Evolutionary conservation across 2,113 vertebrate genomes (phyloP).

Genomic region (Uropsilus gracilis): DNA sequence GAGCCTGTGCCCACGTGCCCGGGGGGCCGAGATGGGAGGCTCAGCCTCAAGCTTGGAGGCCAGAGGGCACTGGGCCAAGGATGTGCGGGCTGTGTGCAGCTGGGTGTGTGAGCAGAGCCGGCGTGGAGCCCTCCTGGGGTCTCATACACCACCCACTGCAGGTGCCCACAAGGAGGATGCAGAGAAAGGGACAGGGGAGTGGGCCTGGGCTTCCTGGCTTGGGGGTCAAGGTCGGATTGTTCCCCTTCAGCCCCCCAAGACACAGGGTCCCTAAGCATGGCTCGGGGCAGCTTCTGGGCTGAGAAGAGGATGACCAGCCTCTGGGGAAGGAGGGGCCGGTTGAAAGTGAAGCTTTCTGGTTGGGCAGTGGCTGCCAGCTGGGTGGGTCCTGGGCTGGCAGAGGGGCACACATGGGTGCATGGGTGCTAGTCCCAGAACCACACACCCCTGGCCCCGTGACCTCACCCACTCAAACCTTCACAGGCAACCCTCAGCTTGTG

Average conservation of each 20-base stretch:
- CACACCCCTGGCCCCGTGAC: not conserved
- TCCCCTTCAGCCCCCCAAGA: not conserved
- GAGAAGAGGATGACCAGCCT: not conserved
- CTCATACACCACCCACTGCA: not conserved
- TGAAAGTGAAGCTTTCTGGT: not conserved
- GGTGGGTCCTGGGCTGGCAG: not conserved
- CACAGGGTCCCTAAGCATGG: not conserved
- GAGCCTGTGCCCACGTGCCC: rapidly evolving
- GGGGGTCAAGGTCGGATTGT: rapidly evolving
- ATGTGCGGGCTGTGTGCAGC: rapidly evolving
- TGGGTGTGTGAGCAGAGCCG: not conserved
- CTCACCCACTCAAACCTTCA: rapidly evolving
- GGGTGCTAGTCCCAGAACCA: too few species aligned
- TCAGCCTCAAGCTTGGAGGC: not conserved
- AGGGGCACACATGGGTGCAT: rapidly evolving
- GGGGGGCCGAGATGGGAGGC: not conserved
- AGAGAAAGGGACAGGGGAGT: not conserved
- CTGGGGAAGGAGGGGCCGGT: not conserved
- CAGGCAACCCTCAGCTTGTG: rapidly evolving
- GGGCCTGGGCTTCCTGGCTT: rapidly evolving
- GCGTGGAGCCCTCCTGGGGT: not conserved
- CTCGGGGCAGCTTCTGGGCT: not conserved
- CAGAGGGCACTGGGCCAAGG: rapidly evolving
- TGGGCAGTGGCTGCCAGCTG: not conserved
- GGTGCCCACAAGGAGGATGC: not conserved